Percentiles rank a stretch among this genome's conserved stretches.
Evolutionary conservation across 2,797 vertebrate species (phyloP).

Genomic region (Agapornis canus): DNA sequence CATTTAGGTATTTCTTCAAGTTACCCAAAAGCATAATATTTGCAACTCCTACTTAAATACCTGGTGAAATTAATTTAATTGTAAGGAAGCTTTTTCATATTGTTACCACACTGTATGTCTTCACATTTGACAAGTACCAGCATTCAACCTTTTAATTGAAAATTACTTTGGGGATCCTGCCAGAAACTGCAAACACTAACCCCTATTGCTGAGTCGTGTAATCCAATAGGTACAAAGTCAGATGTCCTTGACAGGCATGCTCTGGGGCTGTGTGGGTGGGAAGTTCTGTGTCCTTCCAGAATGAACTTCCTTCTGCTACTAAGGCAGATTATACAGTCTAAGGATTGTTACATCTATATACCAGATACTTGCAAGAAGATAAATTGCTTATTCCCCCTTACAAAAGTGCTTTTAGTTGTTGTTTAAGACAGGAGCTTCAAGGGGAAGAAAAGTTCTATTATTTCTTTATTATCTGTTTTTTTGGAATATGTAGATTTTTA

Average conservation of each 20-base stretch:
- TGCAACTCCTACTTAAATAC: conserved; percentile 28
- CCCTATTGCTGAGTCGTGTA: conserved; percentile 74
- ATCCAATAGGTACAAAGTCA: conserved; percentile 76
- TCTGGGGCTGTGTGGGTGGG: conserved; percentile 79
- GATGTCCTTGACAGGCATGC: conserved; percentile 62
- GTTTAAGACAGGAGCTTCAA: conserved; percentile 5
- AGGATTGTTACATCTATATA: conserved; percentile 64
- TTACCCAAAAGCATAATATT: conserved; percentile 15
- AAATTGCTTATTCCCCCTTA: conserved; percentile 63
- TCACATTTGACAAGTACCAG: conserved; percentile 81
- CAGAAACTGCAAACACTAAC: conserved; percentile 78
- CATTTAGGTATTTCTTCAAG: conserved; percentile 12
- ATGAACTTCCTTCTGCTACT: conserved; percentile 44
- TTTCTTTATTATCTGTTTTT: not conserved
- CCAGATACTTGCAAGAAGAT: conserved; percentile 50
- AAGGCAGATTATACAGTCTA: conserved; percentile 61
- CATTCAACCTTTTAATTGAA: conserved; percentile 79
- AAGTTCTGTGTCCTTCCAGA: conserved; percentile 71
- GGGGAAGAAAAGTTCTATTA: not conserved
- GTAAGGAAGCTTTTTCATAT: conserved; percentile 80
- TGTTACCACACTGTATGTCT: conserved; percentile 72
- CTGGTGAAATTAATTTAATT: conserved; percentile 47
- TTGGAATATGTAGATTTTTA: not conserved
- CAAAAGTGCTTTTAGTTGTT: conserved; percentile 18
- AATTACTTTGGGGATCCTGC: conserved; percentile 78